Percentiles rank a stretch among this genome's conserved stretches.
These are phyloP conservation scores for Drosophila longiperda DNA, from an alignment of 2,888 invertebrate genomes.

Conservation along the genomic window DNA sequence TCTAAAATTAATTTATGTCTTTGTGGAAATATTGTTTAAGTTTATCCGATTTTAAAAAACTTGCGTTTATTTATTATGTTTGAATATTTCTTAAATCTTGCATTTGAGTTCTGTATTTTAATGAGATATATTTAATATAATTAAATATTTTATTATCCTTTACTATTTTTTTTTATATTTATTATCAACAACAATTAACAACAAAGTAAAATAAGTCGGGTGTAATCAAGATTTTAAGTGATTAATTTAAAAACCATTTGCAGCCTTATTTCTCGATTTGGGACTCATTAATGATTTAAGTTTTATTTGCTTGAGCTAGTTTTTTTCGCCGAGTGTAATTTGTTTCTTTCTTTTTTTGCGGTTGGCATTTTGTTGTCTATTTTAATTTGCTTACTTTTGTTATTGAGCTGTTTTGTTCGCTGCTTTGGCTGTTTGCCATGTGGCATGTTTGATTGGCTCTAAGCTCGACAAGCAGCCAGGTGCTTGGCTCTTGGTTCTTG, in stretches of 20 bases:
- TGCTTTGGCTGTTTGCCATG: constrained; percentile 19
- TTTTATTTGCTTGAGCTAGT: neutral
- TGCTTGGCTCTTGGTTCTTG: constrained; percentile 25
- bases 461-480: constrained; percentile 47
- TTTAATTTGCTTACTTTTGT: constrained; percentile 81
- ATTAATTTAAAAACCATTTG: neutral
- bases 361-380: constrained; percentile 72
- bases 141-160: too few relatives aligned
- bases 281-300: neutral
- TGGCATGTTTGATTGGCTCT: constrained; percentile 71
- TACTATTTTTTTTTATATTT: too few relatives aligned
- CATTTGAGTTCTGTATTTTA: neutral
- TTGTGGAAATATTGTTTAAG: neutral
- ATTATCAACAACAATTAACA: neutral
- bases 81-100: fast-evolving
- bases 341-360: constrained; percentile 46
- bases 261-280: neutral
- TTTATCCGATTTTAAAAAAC: neutral
- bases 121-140: neutral
- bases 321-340: constrained; percentile 4
- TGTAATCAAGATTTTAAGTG: neutral
- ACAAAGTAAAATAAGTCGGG: neutral
- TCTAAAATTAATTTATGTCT: neutral
- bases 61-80: neutral
- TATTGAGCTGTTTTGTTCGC: constrained; percentile 69